Base-by-base conservation (phyloP, 2,888 invertebrate species). In the Bruchidius siliquastri region DNA sequence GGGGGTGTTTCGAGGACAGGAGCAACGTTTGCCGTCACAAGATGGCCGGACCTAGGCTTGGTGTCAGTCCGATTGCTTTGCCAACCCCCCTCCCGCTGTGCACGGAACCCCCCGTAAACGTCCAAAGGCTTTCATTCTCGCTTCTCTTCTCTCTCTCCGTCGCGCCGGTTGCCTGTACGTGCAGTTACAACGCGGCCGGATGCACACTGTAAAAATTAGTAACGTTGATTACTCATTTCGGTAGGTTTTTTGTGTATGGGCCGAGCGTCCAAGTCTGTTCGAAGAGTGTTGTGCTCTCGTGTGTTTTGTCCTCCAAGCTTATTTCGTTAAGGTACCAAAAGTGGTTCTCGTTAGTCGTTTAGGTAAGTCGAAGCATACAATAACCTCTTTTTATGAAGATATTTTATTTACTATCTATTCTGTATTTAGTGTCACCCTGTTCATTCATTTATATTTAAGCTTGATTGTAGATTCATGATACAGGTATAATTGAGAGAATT, bases 21-120 rank as follows among this genome's bases (percentile, higher is more conserved):
- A 83, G 82, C 83, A 83, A 83, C 84, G 85, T 83, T 83, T 84
- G 83, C 84, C 85, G 85, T 86, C 84, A 86, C 86, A 86, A 86
- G 86, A 87, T 86, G 87, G 86, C 86, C 86, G 86, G 86, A 86
- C 86, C 86, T 85, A 85, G 85, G 86, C 86, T 86, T 86, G 86
- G 86, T 85, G 85, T 80, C 80, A 81, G 81, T 81, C 81, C 81
- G 81, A 81, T 81, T 81, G 81, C 81, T 81, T 83, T 83, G 88
- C 88, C 82, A 83, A 83, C 85, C 84, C 83, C 84, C 83, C 82
- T 82, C 84, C 84, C 84, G 83, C 83, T 81, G 85, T 84, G 85
- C 85, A 85, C 86, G 85, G 85, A 85, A 84, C 86, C 85, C 86
- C 85, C 85, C 86, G 84, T 83, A 85, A 84, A 83, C 85, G 84